Base-by-base conservation (phyloP, 2,797 vertebrate genomes). In the Trematomus bernacchii region DNA sequence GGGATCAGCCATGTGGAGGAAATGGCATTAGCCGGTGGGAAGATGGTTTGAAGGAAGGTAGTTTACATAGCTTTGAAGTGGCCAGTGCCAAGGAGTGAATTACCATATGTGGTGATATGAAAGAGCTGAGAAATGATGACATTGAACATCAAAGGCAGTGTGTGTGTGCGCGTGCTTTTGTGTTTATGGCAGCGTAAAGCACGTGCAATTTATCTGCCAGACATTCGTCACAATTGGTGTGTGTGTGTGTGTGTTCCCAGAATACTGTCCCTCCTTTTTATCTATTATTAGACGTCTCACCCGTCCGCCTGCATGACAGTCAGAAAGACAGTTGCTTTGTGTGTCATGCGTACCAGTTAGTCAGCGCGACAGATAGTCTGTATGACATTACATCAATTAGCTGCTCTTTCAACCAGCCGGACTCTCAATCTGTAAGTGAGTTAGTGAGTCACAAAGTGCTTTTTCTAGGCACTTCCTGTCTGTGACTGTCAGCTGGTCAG, bases 221-320 rank as follows among this genome's bases (percentile, higher is more conserved):
- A 86, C 69, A 86, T 84, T 90, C 12, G 76, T 91, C 86, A 90
- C 86, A 82, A 82, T 91, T 81, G 79, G 47, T 80, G 66, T 57
- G 57, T 59, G 70, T n/a, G 70, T n/a, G n/a, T 64, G 58, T 79
- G 72, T 78, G 76, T 82, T 87, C 73, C 85, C 82, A 87, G 89
- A 90, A 85, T 63, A 67, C 58, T 43, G 75, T 76, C 82, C 81
- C 61, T 89, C 70, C 91, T 92, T 91, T 37, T 91, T 63, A 87
- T 92, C 91, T 93, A 92, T 93, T 93, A 86, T 91, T 88, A 90
- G 92, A 89, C 21, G n/a, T 84, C 78, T 88, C 86, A 80, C 73
- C 79, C 83, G 27, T 88, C 83, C 79, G 86, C 77, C 83, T 76
- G 74, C 78, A 73, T 85, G 77, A 75, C 74, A 71, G 71, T 78